Evolutionary conservation across 1,140 invertebrate species (phyloP).

Genomic region (Holotrichia oblita): DNA sequence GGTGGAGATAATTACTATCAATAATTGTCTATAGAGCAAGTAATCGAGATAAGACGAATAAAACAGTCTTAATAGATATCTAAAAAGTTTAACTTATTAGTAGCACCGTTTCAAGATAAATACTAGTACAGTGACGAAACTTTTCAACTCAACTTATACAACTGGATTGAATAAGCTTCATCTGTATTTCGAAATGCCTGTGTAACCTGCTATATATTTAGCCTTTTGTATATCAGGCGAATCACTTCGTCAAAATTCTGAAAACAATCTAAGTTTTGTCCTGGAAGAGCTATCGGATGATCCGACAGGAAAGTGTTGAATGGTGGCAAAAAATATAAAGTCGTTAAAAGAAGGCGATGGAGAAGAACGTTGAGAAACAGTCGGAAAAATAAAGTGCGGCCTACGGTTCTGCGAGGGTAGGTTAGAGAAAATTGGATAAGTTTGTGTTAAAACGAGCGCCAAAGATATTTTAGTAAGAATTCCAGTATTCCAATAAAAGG

Average conservation of each 20-base stretch:
- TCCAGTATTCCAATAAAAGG: not conserved
- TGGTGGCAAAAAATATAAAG: slow-evolving; percentile 1
- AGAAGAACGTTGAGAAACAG: not conserved
- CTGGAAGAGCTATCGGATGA: not conserved
- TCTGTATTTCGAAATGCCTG: not conserved
- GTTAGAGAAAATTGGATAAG: slow-evolving; percentile 3
- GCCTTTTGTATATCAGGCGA: not conserved
- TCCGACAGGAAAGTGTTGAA: slow-evolving; percentile 4
- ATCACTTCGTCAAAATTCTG: not conserved
- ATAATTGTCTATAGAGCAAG: no score
- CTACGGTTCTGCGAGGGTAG: not conserved
- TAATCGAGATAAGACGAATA: no score
- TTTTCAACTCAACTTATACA: not conserved
- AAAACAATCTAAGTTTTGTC: slow-evolving; percentile 1
- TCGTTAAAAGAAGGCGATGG: not conserved
- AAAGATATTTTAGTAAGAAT: not conserved
- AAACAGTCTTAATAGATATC: no score
- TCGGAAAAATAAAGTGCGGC: not conserved
- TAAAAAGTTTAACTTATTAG: no score
- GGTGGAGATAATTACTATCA: no score
- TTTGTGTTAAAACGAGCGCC: no score
- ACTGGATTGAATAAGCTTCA: not conserved
- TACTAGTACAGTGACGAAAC: not conserved
- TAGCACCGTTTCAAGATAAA: no score
- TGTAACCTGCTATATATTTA: not conserved